Conservation (phyloP, 2,888 invertebrate genomes). For the Amorpha juglandis region DNA sequence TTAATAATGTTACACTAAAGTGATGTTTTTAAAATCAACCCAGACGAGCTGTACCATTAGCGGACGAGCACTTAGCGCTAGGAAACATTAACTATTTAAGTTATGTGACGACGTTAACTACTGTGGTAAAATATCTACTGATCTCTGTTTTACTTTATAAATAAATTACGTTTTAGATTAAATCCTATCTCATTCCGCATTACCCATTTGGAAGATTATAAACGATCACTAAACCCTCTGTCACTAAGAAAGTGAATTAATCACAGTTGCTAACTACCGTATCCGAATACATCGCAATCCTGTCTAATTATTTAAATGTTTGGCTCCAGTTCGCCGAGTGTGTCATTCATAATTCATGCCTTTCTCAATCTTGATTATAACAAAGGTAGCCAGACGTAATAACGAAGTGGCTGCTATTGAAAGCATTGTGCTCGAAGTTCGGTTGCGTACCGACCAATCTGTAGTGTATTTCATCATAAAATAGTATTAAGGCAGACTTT, state of each 20-base stretch:
- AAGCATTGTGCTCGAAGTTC: constrained; percentile 14
- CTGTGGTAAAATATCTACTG: constrained; percentile 13
- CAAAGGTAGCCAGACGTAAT: not conserved
- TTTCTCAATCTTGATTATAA: constrained; percentile 28
- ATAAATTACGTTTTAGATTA: constrained; percentile 7
- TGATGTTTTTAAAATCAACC: not conserved
- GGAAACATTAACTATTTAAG: constrained; percentile 35
- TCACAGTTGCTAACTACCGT: constrained; percentile 21
- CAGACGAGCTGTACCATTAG: constrained; percentile 10
- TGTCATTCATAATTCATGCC: constrained; percentile 22
- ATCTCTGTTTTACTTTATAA: constrained; percentile 12
- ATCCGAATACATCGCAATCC: constrained; percentile 17
- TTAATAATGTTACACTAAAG: not conserved
- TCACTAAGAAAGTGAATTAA: constrained; percentile 27
- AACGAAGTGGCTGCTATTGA: not conserved
- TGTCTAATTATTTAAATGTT: constrained; percentile 19
- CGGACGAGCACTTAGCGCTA: constrained; percentile 35
- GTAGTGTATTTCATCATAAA: not conserved
- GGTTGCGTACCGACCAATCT: not conserved
- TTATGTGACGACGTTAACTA: constrained; percentile 31
- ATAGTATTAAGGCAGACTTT: not conserved
- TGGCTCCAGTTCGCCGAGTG: constrained; percentile 9
- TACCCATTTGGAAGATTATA: constrained; percentile 18
- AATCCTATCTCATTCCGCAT: constrained; percentile 16
- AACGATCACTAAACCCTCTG: constrained; percentile 22